Base-by-base conservation (phyloP, 2,888 invertebrate species). In the Gerris lacustris region DNA sequence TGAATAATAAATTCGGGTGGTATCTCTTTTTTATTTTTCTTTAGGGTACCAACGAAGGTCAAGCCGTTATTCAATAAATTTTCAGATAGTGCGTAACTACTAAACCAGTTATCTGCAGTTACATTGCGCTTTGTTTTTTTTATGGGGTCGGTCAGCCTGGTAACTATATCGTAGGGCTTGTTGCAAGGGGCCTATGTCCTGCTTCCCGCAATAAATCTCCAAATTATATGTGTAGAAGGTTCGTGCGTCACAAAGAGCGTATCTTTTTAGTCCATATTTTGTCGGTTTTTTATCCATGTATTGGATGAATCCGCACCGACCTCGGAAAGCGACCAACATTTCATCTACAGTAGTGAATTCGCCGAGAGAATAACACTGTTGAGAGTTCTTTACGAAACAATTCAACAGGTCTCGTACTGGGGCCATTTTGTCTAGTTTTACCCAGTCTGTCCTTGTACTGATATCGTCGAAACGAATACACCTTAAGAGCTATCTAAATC, bases 181-280 rank as follows among this genome's bases (percentile, higher is more conserved):
- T 78, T 77, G 68, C 72, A 72, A 76, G 45, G 76, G 76, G 45
- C 78, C 76, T 71, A 73, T 73, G 55, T 76, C 75, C 72, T 77
- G 77, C 69, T 76, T 75, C 43, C 76, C 78, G 18, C 71, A 69
- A 31, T 71, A 71, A 18, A 71, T 66, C 55, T 69, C 55, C 17
- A 71, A 45, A 69, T 71, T 69, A 44, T 69, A 63, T 44, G 72
- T 73, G 68, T 75, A 75, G 44, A 63, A 70, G 15, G 72, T 74
- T 55, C 66, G 66, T 6, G 72, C 67, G 66, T 74, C 73, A 69
- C 63, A 62, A 44, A 72, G 17, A 66, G 68, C 63, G n/a, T 70
- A 15, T 63, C 72, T 66, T 63, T 74, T 74, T 6, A 74, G n/a
- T 11, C 72, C 73, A 67, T 72, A 73, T 66, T 69, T 71, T 66